Base-by-base conservation (phyloP, 1,140 invertebrate genomes). In the Diachasmimorpha longicaudata region DNA sequence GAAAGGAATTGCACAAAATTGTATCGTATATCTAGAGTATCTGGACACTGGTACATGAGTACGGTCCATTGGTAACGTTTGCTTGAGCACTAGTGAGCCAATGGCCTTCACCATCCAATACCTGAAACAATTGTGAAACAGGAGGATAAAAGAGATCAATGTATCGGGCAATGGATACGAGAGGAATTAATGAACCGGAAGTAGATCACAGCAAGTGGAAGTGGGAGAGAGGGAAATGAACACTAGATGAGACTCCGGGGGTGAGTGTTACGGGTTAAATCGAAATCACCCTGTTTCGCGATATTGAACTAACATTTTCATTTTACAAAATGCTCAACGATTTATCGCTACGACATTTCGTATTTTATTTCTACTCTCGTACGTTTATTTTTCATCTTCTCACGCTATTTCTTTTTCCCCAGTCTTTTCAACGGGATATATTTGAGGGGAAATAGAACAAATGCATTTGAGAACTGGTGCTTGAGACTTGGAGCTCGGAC, bases 261-360 rank as follows among this genome's bases (percentile, higher is more conserved):
- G 39, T 16, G 48, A 19, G 19, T 63, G 23, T 63, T 63, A 25
- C 21, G 36, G 36, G 39, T 68, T 39, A 68, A 68, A 68, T 39
- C 36, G 31, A 68, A 68, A 37, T 68, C 66, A 36, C 66, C n/a
- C 39, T 63, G 36, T 68, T 68, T 68, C 36, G 66, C 66, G 39
- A 68, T 68, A 68, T 68, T 68, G 66, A 14, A 68, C 66, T 68
- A 68, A 3, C 14, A 37, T 68, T 68, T 68, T 68, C 66, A 68
- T 68, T 39, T 68, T 68, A 68, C 66, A 68, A 68, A 68, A 68
- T n/a, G 66, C 14, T 68, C 19, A 14, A 39, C 66, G 66, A 68
- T 68, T 68, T 68, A 68, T 68, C 66, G 66, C 31, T 68, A 10
- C 36, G 66, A 39, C 25, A 68, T 68, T 37, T 68, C 14, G 31